Conservation (phyloP, 2,797 vertebrate species). For the Hipposideros larvatus region DNA sequence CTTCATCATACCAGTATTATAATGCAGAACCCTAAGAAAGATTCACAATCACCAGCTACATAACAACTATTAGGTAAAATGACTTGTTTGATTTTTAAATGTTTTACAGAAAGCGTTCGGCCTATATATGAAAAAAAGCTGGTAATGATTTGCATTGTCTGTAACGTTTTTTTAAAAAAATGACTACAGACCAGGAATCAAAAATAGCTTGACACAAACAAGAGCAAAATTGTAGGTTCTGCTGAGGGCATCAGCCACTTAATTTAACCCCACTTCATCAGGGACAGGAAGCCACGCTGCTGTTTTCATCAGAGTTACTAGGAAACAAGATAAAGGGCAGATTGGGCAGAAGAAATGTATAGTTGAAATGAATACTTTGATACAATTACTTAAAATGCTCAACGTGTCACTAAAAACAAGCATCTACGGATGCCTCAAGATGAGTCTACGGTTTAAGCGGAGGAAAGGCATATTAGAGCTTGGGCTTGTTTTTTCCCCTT, state of each 20-base stretch:
- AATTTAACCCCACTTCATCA: conserved; percentile 61
- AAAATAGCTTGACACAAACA: conserved; percentile 83
- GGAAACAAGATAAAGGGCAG: conserved; percentile 66
- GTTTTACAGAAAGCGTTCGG: conserved; percentile 54
- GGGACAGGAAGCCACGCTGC: conserved; percentile 61
- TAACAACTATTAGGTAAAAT: conserved; percentile 42
- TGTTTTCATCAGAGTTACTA: conserved; percentile 69
- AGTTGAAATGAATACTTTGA: conserved; percentile 13
- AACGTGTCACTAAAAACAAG: neutral
- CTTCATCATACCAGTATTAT: neutral
- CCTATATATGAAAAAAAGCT: neutral
- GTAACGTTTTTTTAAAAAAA: neutral
- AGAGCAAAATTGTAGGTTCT: conserved; percentile 79
- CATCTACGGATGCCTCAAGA: neutral
- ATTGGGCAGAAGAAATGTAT: neutral
- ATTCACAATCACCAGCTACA: conserved; percentile 44
- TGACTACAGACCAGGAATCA: conserved; percentile 56
- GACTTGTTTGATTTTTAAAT: neutral
- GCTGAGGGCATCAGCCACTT: conserved; percentile 69
- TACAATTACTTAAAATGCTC: conserved; percentile 34
- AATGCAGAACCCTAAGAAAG: conserved; percentile 18
- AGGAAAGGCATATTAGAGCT: neutral
- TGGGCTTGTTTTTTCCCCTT: neutral
- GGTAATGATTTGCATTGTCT: conserved; percentile 62
- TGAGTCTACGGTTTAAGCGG: neutral